phyloP scores from a whole-genome alignment of 2,888 invertebrate genomes.

The Pegoplata infirma region DNA sequence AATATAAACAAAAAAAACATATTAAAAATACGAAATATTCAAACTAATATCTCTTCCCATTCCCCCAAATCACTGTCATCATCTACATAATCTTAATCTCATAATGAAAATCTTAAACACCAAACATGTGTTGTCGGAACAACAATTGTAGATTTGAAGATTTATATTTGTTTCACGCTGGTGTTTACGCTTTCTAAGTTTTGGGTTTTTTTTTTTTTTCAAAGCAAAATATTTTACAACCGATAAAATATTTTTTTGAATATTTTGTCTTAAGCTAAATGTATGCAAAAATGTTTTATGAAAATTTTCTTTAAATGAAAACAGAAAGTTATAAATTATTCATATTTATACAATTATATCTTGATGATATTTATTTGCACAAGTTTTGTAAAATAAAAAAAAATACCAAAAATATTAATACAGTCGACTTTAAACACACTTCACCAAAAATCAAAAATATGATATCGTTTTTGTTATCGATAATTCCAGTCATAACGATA shows the following conservation, averaged over 20 bases:
- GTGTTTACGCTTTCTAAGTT: constrained; percentile 38
- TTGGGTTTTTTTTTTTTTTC: constrained; percentile 9
- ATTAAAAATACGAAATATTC: background rate
- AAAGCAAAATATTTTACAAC: constrained; percentile 1
- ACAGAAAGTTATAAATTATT: background rate
- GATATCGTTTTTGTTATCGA: no score
- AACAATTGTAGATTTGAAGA: constrained; percentile 15
- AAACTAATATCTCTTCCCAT: background rate
- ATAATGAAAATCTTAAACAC: background rate
- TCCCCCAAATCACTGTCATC: background rate
- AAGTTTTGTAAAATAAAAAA: background rate
- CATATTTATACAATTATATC: background rate
- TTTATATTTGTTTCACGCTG: background rate
- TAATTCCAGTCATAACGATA: no score
- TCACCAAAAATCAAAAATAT: no score
- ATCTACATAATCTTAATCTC: background rate
- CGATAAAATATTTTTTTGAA: background rate
- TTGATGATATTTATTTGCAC: background rate
- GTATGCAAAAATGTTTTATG: background rate
- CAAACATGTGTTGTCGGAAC: constrained; percentile 16
- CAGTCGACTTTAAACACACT: no score
- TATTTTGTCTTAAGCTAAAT: background rate
- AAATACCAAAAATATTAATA: background rate
- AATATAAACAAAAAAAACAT: no score
- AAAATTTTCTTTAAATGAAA: background rate